phyloP scores from a whole-genome alignment of 1,140 invertebrate genomes.

The Drosophila sulfurigaster region DNA sequence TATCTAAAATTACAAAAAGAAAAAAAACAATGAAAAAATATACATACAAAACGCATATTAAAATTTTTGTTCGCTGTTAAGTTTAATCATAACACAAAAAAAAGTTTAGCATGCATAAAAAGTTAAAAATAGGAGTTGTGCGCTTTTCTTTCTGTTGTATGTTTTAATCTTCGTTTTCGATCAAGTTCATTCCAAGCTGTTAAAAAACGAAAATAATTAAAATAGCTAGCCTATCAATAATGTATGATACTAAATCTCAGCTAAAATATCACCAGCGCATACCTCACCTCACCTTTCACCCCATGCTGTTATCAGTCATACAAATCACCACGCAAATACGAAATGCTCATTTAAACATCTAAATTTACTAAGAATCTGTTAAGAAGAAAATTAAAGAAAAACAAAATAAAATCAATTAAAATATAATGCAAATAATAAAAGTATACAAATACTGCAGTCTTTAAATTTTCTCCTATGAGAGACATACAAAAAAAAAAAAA shows the following conservation, averaged over 20 bases:
- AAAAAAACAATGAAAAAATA: conserved; percentile 30
- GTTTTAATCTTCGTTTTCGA: conserved; percentile 64
- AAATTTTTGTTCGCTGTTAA: conserved; percentile 78
- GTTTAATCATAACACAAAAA: conserved; percentile 53
- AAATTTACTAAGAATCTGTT: conserved; percentile 64
- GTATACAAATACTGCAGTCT: conserved; percentile 29
- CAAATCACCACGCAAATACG: conserved; percentile 49
- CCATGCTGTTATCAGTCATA: conserved; percentile 26
- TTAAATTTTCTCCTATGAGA: conserved; percentile 32
- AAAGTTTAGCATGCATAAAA: conserved; percentile 24
- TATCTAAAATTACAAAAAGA: conserved; percentile 34
- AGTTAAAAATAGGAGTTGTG: conserved; percentile 38
- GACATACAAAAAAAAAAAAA: conserved; percentile 17
- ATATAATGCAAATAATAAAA: conserved; percentile 51
- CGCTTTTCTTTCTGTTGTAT: conserved; percentile 53
- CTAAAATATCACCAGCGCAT: conserved; percentile 25
- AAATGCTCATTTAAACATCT: conserved; percentile 73
- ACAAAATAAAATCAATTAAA: conserved; percentile 38
- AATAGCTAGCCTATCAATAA: conserved; percentile 42
- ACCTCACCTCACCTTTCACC: conserved; percentile 4
- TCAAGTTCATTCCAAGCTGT: conserved; percentile 77
- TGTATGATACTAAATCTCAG: conserved; percentile 54
- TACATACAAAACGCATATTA: conserved; percentile 50
- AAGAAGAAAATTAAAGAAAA: conserved; percentile 41
- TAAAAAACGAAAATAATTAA: conserved; percentile 55